phyloP scores from a whole-genome alignment of 2,113 vertebrate genomes.

The Cyprinodon variegatus region DNA sequence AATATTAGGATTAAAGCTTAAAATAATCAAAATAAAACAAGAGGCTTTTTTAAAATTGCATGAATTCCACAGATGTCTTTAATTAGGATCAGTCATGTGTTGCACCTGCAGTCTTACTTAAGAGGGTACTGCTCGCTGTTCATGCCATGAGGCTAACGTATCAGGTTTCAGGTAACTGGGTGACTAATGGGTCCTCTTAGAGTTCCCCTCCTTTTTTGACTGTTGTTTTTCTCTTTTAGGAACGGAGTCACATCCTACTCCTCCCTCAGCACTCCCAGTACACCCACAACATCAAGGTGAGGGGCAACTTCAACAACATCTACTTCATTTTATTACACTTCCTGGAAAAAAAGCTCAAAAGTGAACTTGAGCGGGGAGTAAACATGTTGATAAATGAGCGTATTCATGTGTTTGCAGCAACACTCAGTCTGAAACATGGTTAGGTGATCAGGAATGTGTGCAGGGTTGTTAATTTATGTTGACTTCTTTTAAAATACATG shows the following conservation, averaged over 20 bases:
- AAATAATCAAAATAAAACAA: not conserved
- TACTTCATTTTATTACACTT: not conserved
- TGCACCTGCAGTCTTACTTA: slow-evolving; percentile 22
- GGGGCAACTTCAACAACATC: not conserved
- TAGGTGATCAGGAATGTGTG: slow-evolving; percentile 4
- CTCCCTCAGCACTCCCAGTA: slow-evolving; percentile 47
- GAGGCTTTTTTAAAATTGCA: not conserved
- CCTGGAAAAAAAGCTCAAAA: not conserved
- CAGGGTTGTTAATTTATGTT: not conserved
- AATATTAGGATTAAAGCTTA: not conserved
- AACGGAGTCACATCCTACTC: slow-evolving; percentile 69
- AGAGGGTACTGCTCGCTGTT: slow-evolving; percentile 32
- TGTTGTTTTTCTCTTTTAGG: slow-evolving; percentile 65
- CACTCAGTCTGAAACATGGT: not conserved
- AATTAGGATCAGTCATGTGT: slow-evolving; percentile 30
- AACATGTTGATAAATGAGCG: not conserved
- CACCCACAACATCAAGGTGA: slow-evolving; percentile 70
- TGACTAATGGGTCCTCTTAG: slow-evolving; percentile 18
- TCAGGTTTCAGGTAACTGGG: not conserved
- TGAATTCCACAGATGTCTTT: slow-evolving; percentile 24
- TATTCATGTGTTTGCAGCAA: not conserved
- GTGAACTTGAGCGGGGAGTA: not conserved
- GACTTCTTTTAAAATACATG: not conserved
- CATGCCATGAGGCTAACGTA: not conserved
- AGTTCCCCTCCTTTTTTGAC: slow-evolving; percentile 4